phyloP scores from a whole-genome alignment of 2,888 invertebrate species.

The Craniophora ligustri region DNA sequence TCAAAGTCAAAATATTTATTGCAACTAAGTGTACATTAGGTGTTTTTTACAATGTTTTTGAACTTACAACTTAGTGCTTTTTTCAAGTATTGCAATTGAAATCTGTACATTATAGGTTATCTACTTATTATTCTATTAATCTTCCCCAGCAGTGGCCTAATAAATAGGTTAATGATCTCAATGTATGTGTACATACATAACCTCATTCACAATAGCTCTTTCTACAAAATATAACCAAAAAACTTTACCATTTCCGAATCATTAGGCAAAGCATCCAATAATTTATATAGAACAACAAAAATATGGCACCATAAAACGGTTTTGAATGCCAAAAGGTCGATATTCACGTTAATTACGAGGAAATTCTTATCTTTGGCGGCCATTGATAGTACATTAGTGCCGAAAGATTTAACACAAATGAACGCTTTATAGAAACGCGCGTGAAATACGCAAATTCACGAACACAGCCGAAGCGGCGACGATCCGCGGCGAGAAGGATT shows the following conservation, averaged over 20 bases:
- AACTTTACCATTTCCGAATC: conserved; percentile 22
- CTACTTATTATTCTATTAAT: no score
- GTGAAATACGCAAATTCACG: conserved; percentile 56
- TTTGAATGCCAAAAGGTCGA: conserved; percentile 52
- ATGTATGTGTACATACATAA: no score
- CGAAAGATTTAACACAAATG: conserved; percentile 69
- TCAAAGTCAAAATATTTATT: no score
- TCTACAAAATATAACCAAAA: conserved; percentile 1
- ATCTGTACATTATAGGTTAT: no score
- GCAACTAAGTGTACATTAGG: no score
- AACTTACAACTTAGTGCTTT: no score
- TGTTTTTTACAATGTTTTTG: no score
- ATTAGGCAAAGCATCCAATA: conserved; percentile 35
- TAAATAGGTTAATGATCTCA: no score
- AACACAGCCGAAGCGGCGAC: conserved; percentile 31
- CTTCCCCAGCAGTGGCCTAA: no score
- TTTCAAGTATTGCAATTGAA: no score
- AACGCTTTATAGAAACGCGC: conserved; percentile 51
- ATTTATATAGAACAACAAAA: conserved; percentile 57
- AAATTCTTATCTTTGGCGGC: conserved; percentile 65
- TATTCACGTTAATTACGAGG: conserved; percentile 64
- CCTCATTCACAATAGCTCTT: no score
- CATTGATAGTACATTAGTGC: conserved; percentile 68
- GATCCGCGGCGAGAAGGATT: conserved; percentile 40
- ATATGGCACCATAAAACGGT: conserved; percentile 53